Base-by-base conservation (phyloP, 2,888 invertebrate genomes). In the Timandra comae region DNA sequence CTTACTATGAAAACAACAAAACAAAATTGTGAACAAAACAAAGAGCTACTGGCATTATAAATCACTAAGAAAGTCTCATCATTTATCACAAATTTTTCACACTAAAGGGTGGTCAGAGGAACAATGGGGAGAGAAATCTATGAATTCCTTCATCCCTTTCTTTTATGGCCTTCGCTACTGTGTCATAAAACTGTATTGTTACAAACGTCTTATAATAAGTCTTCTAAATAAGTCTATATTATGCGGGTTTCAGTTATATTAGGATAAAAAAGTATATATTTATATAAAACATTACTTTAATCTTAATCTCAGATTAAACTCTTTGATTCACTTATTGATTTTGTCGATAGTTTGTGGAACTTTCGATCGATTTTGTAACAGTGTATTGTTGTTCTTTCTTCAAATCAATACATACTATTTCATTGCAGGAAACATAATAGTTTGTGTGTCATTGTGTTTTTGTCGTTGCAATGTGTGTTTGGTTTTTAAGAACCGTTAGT, bases 361-460 rank as follows among this genome's bases (percentile, higher is more conserved):
- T 38, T 37, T 44, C 27, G n/a, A n/a, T n/a, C n/a, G n/a, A 16
- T 16, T 16, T 16, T 16, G 16, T 16, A 16, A 16, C 16, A 3
- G 6, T 16, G 4, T 31, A 47, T 45, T 45, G 38, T 37, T 19
- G 29, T 45, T 46, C 47, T 43, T 52, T 41, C 25, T 50, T 53
- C 40, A 59, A 67, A 62, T 59, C 58, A 7, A 7, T 24, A 24
- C 24, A 10, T 10, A 56, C 59, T 62, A 61, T 68, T 67, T 66
- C 56, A 59, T 66, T 65, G 54, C 72, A 76, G 73, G 76, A 79
- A 76, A 78, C 63, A 77, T 53, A 46, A 49, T 67, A 76, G 71
- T 75, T 68, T 73, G 66, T 58, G 60, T 77, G 75, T 77, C 72
- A 76, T 75, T 78, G 73, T 77, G 71, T 78, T 77, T 77, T 74